Evolutionary conservation across 2,888 invertebrate species (phyloP), one percentile per base, ranked within the genome.

Genomic region (Sturmia bella): DNA sequence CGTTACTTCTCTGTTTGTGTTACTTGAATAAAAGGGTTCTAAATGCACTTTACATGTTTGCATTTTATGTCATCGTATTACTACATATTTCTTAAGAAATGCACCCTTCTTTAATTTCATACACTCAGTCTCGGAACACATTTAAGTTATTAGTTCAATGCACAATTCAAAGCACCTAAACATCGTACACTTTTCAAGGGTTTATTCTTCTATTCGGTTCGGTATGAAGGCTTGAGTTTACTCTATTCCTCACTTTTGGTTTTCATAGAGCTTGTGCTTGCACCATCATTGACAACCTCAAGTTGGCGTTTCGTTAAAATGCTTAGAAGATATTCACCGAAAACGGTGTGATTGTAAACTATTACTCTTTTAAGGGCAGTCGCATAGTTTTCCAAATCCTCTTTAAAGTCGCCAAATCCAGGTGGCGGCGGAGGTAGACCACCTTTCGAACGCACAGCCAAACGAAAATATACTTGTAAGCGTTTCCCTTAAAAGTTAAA

Each of bases 291-390:
- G 13, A 19, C 32, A 19, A 48, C 9, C 17, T 70, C 78, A 4
- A n/a, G 13, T 50, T 78, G 84, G 17, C 80, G 82, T 74, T 86
- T 85, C 17, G 86, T 87, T n/a, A 91, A 86, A 24, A 91, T 83
- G 77, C 89, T 85, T 24, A 87, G 82, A 63, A 91, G 90, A 82
- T 91, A 89, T 69, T 91, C 90, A 2, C 90, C 89, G 63, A 90
- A 91, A 2, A 91, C 91, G 11, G 90, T 89, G 80, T 91, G 91
- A 84, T 91, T 91, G 79, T 91, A 91, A 56, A 87, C 86, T 50
- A 91, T 88, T 11, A 91, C 85, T 11, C 91, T 89, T 45, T 89
- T 89, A 15, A 91, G 87, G 7, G 89, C 88, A 79, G 86, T 86
- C 3, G 88, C 87, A 83, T 89, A 88, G 57, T 86, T 87, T 78